Conservation (phyloP, 1,140 invertebrate species). For the Acromyrmex echinatior region DNA sequence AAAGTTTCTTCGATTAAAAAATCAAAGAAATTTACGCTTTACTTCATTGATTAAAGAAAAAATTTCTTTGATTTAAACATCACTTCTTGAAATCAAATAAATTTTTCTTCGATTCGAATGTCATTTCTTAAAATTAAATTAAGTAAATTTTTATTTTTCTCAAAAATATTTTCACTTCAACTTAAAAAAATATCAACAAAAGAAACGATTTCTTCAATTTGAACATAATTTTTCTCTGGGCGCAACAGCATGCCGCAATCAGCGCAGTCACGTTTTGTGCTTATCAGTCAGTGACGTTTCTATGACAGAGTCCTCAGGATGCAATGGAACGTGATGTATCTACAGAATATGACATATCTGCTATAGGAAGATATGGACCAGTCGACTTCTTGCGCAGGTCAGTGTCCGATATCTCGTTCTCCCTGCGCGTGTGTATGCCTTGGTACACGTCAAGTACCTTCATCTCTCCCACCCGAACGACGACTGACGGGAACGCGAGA, state of each 20-base stretch:
- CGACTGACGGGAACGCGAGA: conserved; percentile 23
- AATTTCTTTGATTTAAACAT: too few relatives aligned
- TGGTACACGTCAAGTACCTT: conserved; percentile 54
- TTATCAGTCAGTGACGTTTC: conserved; percentile 14
- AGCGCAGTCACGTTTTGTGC: neutral
- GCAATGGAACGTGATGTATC: neutral
- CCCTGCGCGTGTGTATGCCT: conserved; percentile 54
- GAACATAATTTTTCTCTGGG: too few relatives aligned
- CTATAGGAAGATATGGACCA: conserved; percentile 49
- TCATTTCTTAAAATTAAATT: too few relatives aligned
- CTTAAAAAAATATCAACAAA: too few relatives aligned
- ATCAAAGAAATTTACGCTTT: too few relatives aligned
- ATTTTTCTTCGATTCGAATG: too few relatives aligned
- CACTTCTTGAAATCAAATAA: too few relatives aligned
- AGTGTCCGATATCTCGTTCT: conserved; percentile 76
- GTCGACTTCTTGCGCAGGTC: conserved; percentile 69
- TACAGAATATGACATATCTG: conserved; percentile 64
- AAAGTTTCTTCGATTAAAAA: too few relatives aligned
- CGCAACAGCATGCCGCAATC: neutral
- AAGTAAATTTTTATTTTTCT: too few relatives aligned
- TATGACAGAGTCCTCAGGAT: neutral
- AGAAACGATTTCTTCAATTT: too few relatives aligned
- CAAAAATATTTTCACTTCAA: too few relatives aligned
- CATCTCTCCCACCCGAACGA: conserved; percentile 22
- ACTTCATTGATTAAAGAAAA: too few relatives aligned